A percentile compares a stretch with the other conserved stretches of the same genome.
These are phyloP conservation scores for Diarsia rubi DNA, from an alignment of 2,888 invertebrate genomes.

Conservation along the genomic window DNA sequence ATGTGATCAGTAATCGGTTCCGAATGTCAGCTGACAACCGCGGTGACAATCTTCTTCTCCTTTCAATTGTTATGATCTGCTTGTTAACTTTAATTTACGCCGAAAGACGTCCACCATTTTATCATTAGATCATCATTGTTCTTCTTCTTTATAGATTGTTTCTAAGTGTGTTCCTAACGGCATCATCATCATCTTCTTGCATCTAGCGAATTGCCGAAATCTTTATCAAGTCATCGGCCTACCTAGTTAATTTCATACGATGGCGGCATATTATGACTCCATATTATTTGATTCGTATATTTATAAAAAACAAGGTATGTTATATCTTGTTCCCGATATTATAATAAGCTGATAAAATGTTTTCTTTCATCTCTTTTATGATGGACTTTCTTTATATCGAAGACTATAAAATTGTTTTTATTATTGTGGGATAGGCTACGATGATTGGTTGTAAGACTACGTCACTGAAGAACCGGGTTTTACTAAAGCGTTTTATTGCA, in stretches of 20 bases:
- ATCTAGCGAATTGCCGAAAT: not conserved
- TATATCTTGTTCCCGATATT: conserved; percentile 21
- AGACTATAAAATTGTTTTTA: conserved; percentile 58
- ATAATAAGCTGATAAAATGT: conserved; percentile 43
- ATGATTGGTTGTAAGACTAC: conserved; percentile 53
- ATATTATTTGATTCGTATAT: not conserved
- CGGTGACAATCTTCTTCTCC: not conserved
- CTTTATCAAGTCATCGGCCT: not conserved
- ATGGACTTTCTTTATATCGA: conserved; percentile 44
- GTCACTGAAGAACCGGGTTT: conserved; percentile 39
- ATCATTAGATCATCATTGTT: not conserved
- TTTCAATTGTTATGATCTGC: not conserved
- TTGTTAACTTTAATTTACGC: not conserved
- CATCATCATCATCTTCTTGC: not conserved
- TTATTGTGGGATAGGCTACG: conserved; percentile 37
- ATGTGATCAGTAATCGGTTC: not conserved
- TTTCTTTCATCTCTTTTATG: conserved; percentile 38
- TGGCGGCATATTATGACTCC: not conserved
- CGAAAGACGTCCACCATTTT: not conserved
- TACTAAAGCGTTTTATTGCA: conserved; percentile 25
- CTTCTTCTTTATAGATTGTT: too few species aligned
- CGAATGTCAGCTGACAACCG: not conserved
- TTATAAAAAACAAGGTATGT: not conserved
- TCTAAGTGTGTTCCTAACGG: too few species aligned
- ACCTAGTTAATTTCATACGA: not conserved